Base-by-base conservation (phyloP, 1,140 invertebrate genomes). In the Drosophila tsacasi region DNA sequence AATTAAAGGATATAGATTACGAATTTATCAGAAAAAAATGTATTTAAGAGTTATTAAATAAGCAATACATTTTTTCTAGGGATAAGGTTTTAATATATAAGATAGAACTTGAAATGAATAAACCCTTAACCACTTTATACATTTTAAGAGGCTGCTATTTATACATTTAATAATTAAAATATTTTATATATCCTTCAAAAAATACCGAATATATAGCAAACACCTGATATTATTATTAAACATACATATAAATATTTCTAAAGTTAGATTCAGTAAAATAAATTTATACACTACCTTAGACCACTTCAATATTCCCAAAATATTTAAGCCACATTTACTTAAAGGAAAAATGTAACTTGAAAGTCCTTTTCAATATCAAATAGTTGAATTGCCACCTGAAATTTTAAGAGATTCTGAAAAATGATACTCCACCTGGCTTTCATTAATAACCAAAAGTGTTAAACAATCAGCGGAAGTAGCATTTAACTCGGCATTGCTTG, bases 401-500 rank as follows among this genome's bases (percentile, higher is more conserved):
- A 23, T 17, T 37, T 25, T 1, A 25, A 25, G 19, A 27, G 9
- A 17, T 39, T 39, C 21, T 25, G 35, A 21, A 23, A 39, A 3
- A 6, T 25, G 15, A 39, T n/a, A 19, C 35, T 42, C 1, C 19
- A 12, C 13, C 47, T 12, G 47, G 3, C 55, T 9, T 19, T 25
- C 35, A 25, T 42, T 42, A 40, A 58, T 58, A 42, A n/a, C 30
- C n/a, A n/a, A 50, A 62, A 27, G 47, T 54, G 17, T 39, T 37
- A 39, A 64, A 58, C 50, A 57, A 57, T 64, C 50, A 32, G 7
- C 37, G 19, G 19, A 42, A 64, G 62, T 65, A 46, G 27, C 52
- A 44, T 19, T 68, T 21, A 25, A 50, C 42, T 15, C 25, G 15
- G 17, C 27, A 10, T 39, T 65, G 35, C 23, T 27, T 71, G 47